Base-by-base conservation (phyloP, 2,797 vertebrate species). In the Microcaecilia unicolor region DNA sequence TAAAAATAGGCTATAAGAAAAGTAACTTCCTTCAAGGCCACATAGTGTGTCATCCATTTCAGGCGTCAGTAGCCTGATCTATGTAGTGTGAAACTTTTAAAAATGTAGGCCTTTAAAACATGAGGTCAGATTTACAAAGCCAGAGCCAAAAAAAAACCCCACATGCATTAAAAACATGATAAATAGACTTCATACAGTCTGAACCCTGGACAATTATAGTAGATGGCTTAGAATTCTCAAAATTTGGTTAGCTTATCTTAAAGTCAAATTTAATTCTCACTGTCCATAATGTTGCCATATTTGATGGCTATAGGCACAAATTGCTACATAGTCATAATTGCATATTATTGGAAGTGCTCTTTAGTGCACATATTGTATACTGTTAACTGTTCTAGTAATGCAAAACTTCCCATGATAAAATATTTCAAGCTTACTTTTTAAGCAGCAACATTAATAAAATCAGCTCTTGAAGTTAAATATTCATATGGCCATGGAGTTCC, bases 391-490 rank as follows among this genome's bases (percentile, higher is more conserved):
- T 67, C 48, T 67, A 69, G 50, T 63, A 78, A 78, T 53, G 67
- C 67, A 60, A 64, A 65, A 44, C 48, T 52, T 46, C 51, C 61
- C 64, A 74, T 55, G 32, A 49, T 65, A 74, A 64, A 57, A 64
- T 76, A 74, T 67, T 81, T 80, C 81, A 82, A 80, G 77, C 82
- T 82, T 74, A 79, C 57, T 80, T 80, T 78, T 81, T 75, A 85
- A 83, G 81, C 82, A 84, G 81, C 81, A 80, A n/a, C 72, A 79
- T 69, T 54, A 45, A 5, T 20, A 12, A 25, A 21, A 58, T 77
- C 67, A 82, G 76, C 77, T 80, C 70, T 72, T 64, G 37, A 45
- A 67, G 61, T 76, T 80, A 80, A 81, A 61, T 69, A 67, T 57
- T 48, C 62, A 47, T 63, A 70, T 49, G 71, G 76, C 66, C 46